phyloP scores from a whole-genome alignment of 2,888 invertebrate genomes.

The Trichacis sp. region DNA sequence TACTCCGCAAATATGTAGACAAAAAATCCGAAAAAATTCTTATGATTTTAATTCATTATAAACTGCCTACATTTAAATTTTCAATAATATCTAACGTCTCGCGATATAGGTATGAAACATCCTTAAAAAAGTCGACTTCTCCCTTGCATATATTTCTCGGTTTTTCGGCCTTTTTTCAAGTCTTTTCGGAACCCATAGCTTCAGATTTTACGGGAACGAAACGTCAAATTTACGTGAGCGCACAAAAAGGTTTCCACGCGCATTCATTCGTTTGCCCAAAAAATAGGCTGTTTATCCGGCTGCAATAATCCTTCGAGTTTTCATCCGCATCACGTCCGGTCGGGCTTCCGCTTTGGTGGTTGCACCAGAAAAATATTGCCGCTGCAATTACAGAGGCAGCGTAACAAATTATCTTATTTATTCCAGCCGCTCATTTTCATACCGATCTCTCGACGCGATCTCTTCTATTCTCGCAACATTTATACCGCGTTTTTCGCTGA shows the following conservation, averaged over 20 bases:
- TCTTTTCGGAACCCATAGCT: too few relatives aligned
- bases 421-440: slow-evolving; percentile 11
- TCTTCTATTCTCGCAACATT: slow-evolving; percentile 7
- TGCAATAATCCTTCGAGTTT: slow-evolving; percentile 4
- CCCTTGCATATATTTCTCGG: too few relatives aligned
- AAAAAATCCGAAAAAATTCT: too few relatives aligned
- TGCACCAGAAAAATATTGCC: slow-evolving; percentile 29
- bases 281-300: slow-evolving; percentile 28
- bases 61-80: too few relatives aligned
- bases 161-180: too few relatives aligned
- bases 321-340: slow-evolving; percentile 20
- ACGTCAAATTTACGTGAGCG: not conserved
- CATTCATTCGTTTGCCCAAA: slow-evolving; percentile 21
- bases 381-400: slow-evolving; percentile 27
- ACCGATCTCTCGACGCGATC: slow-evolving; percentile 21
- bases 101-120: too few relatives aligned
- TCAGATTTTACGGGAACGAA: too few relatives aligned
- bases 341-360: slow-evolving; percentile 24
- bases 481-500: not conserved
- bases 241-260: not conserved
- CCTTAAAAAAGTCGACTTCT: too few relatives aligned
- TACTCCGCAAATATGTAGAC: too few relatives aligned
- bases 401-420: slow-evolving; percentile 28
- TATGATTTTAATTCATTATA: too few relatives aligned
- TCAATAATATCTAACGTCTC: too few relatives aligned